Percentiles rank a stretch among this genome's conserved stretches.
These are phyloP conservation scores for Anthopleura xanthogrammica DNA, from an alignment of 92 coral and sea anemone species.

Conservation along the genomic window DNA sequence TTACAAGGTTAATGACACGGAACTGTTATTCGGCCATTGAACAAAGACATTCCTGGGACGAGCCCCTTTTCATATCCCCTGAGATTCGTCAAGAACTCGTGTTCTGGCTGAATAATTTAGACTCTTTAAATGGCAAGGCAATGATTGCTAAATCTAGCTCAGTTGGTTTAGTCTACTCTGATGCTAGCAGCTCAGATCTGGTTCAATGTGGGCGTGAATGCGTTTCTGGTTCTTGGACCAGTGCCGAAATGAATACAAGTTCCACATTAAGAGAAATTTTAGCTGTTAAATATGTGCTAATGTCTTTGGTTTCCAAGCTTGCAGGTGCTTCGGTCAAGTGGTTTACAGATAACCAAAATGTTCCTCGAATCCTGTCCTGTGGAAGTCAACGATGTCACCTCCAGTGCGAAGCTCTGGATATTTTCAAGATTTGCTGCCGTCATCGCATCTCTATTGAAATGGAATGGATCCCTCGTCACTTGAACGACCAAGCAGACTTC, in stretches of 20 bases:
- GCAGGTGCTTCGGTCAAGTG: slow-evolving; percentile 52
- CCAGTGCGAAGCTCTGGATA: slow-evolving; percentile 37
- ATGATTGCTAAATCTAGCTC: slow-evolving; percentile 60
- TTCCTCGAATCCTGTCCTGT: slow-evolving; percentile 46
- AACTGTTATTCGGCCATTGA: too few species aligned
- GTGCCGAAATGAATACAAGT: slow-evolving; percentile 30
- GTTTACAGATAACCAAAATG: slow-evolving; percentile 61
- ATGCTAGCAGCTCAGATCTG: slow-evolving; percentile 52
- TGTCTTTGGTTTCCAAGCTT: slow-evolving; percentile 36
- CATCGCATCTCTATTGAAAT: slow-evolving; percentile 37
- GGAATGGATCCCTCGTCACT: slow-evolving; percentile 46
- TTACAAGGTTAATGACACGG: too few species aligned
- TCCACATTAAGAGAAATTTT: slow-evolving; percentile 52
- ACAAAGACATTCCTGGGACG: too few species aligned
- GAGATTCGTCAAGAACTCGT: too few species aligned
- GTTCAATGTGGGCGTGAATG: slow-evolving; percentile 45
- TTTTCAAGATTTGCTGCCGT: slow-evolving; percentile 34
- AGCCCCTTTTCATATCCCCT: too few species aligned
- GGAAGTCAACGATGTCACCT: slow-evolving; percentile 41
- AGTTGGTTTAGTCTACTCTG: slow-evolving; percentile 52
- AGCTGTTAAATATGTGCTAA: slow-evolving; percentile 53
- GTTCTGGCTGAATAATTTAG: slow-evolving; percentile 36
- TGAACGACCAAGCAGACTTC: slow-evolving; percentile 53
- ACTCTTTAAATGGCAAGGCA: slow-evolving; percentile 37
- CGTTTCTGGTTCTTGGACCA: too few species aligned